A percentile compares a stretch with the other conserved stretches of the same genome.
phyloP scores from a whole-genome alignment of 2,797 vertebrate species.

The Pagetopsis macropterus region DNA sequence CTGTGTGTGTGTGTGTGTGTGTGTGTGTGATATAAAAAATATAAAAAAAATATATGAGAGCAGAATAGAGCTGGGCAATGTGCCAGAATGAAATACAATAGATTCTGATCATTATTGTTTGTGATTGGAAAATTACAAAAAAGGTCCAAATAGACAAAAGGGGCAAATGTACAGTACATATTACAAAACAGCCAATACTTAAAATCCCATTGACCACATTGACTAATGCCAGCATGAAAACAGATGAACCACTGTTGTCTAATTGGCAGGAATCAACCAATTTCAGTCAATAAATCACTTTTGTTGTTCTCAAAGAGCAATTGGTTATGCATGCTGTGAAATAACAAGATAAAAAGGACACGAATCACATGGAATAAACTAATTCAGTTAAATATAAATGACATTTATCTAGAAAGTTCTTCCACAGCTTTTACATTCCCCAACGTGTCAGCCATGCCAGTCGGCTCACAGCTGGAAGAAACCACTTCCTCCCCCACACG shows the following conservation, averaged over 20 bases:
- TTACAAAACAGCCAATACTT: no score
- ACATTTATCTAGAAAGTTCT: background rate
- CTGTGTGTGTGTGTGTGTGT: no score
- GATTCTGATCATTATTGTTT: background rate
- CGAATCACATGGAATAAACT: background rate
- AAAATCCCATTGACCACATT: no score
- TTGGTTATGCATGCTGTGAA: background rate
- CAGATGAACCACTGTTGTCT: background rate
- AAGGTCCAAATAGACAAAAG: background rate
- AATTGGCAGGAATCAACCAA: background rate
- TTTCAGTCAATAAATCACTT: conserved; percentile 1
- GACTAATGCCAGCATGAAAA: background rate
- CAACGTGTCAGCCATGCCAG: conserved; percentile 5
- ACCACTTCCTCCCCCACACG: conserved; percentile 13
- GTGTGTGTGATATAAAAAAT: no score
- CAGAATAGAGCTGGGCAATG: background rate
- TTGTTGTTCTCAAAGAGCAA: background rate
- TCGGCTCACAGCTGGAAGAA: conserved; percentile 22
- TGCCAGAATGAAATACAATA: background rate
- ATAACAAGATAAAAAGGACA: background rate
- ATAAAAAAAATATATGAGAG: conserved; percentile 8
- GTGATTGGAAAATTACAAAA: background rate
- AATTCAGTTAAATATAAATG: background rate
- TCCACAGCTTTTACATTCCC: background rate
- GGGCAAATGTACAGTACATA: no score